phyloP scores from a whole-genome alignment of 2,888 invertebrate genomes.

The Agapetus fuscipes region DNA sequence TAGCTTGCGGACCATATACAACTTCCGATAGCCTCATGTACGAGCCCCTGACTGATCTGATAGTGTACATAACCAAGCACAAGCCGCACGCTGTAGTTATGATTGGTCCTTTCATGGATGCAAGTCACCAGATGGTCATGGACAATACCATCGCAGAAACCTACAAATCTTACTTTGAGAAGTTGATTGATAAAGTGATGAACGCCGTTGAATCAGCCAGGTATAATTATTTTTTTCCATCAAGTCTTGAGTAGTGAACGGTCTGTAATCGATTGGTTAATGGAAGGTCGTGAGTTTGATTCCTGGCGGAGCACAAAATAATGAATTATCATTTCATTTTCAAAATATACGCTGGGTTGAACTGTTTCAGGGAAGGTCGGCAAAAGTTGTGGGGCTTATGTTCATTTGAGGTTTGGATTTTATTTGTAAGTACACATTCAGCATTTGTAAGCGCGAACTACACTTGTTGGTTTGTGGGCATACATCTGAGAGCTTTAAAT shows the following conservation, averaged over 20 bases:
- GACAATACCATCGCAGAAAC: constrained; percentile 54
- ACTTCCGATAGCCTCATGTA: constrained; percentile 65
- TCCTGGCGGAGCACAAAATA: too few relatives aligned
- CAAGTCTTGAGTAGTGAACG: background rate
- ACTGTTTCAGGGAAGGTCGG: too few relatives aligned
- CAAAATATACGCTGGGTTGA: background rate
- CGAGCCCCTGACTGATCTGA: constrained; percentile 71
- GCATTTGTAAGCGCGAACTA: too few relatives aligned
- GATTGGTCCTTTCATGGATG: constrained; percentile 78
- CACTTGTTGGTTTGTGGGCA: too few relatives aligned
- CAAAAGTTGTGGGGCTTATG: too few relatives aligned
- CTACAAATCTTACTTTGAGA: constrained; percentile 66
- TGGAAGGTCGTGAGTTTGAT: too few relatives aligned
- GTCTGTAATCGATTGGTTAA: background rate
- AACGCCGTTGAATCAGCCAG: constrained; percentile 45
- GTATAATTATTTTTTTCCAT: constrained; percentile 30
- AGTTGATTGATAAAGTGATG: constrained; percentile 55
- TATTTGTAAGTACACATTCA: too few relatives aligned
- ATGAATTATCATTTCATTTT: too few relatives aligned
- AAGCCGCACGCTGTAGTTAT: constrained; percentile 74
- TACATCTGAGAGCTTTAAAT: too few relatives aligned
- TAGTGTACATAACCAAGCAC: constrained; percentile 54
- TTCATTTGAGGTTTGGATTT: too few relatives aligned
- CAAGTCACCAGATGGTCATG: constrained; percentile 51
- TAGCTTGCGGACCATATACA: constrained; percentile 80